Conservation (phyloP, 2,113 vertebrate genomes). For the Pollimyrus isidori region DNA sequence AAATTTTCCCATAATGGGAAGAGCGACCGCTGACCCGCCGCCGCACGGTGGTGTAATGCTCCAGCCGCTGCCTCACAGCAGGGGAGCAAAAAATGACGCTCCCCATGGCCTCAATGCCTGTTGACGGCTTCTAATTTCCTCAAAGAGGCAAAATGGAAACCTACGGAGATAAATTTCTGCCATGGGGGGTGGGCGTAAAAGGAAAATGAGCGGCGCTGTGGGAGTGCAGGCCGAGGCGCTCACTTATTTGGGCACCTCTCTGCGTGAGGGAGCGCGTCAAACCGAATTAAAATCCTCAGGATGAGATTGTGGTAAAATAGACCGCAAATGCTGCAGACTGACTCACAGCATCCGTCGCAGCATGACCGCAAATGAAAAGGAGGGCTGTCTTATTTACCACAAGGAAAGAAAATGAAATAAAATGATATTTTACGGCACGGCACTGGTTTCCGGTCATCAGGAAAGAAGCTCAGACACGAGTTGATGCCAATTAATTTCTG, state of each 20-base stretch:
- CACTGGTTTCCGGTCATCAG: neutral
- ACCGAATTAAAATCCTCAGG: neutral
- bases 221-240: neutral
- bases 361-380: neutral
- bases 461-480: neutral
- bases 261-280: neutral
- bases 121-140: neutral
- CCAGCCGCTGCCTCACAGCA: neutral
- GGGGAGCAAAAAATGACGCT: neutral
- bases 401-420: neutral
- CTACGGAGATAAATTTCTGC: neutral
- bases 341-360: neutral
- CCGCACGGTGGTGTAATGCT: too few relatives aligned
- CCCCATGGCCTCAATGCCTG: neutral
- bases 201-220: neutral
- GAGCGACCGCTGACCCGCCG: neutral
- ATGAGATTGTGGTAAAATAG: neutral
- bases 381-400: neutral
- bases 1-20: conserved; percentile 27
- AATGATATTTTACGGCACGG: neutral
- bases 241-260: neutral
- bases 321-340: neutral
- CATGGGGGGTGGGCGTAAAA: neutral
- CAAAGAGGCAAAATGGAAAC: neutral
- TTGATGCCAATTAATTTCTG: neutral